Conservation (phyloP, 1,140 invertebrate species). For the Drosophila orena region DNA sequence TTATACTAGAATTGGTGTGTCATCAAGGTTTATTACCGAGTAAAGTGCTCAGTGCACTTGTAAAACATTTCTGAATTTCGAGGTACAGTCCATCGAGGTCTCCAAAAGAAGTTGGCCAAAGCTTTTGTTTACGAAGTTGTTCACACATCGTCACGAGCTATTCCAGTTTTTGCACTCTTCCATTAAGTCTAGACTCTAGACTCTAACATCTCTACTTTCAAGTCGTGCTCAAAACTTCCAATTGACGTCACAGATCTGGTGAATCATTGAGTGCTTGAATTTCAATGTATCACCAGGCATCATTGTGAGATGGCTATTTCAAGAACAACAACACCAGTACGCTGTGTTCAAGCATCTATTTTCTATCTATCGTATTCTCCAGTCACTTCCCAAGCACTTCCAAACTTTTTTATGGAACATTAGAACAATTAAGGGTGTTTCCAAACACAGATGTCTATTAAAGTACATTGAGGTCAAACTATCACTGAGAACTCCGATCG, state of each 20-base stretch:
- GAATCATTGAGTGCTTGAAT: slow-evolving; percentile 28
- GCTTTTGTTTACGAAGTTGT: slow-evolving; percentile 51
- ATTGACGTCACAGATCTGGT: slow-evolving; percentile 40
- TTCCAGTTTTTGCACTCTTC: neutral
- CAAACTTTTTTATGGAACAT: neutral
- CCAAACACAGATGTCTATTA: slow-evolving; percentile 15
- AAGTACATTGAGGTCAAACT: slow-evolving; percentile 5
- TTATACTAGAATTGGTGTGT: slow-evolving; percentile 51
- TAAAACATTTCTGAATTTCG: slow-evolving; percentile 18
- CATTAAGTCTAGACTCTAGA: slow-evolving; percentile 1
- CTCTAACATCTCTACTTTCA: slow-evolving; percentile 5
- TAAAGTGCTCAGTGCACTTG: slow-evolving; percentile 8
- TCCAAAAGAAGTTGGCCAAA: slow-evolving; percentile 28
- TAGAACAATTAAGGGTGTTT: slow-evolving; percentile 19
- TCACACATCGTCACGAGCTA: slow-evolving; percentile 64
- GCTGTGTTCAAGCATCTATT: slow-evolving; percentile 12
- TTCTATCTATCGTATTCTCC: slow-evolving; percentile 1
- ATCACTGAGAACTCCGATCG: neutral
- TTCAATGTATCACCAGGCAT: slow-evolving; percentile 25
- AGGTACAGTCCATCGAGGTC: slow-evolving; percentile 61
- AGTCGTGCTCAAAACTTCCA: slow-evolving; percentile 15
- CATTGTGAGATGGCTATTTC: slow-evolving; percentile 15
- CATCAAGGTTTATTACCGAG: slow-evolving; percentile 62
- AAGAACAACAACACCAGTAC: slow-evolving; percentile 27
- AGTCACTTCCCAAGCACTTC: slow-evolving; percentile 6